Conservation (phyloP, 1,140 invertebrate genomes). For the Leptoteleia sp. region DNA sequence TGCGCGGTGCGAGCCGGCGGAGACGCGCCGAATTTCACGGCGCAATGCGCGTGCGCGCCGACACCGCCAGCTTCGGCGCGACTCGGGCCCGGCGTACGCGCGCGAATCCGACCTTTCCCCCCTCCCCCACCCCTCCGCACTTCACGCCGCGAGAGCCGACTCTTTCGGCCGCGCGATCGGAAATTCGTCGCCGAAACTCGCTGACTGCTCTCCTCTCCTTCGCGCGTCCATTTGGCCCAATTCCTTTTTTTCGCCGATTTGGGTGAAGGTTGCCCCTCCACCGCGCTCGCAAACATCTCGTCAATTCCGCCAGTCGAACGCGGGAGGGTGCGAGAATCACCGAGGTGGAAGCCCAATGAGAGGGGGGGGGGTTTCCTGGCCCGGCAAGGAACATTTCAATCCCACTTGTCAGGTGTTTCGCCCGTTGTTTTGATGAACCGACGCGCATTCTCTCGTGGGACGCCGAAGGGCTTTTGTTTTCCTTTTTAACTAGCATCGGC, state of each 20-base stretch:
- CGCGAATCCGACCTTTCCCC: too few species aligned
- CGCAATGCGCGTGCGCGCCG: too few species aligned
- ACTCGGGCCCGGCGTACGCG: too few species aligned
- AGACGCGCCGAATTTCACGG: constrained; percentile 22
- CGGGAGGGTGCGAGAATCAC: background rate
- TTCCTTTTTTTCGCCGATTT: constrained; percentile 32
- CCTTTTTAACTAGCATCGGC: too few species aligned
- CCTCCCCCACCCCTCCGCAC: too few species aligned
- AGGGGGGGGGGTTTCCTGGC: too few species aligned
- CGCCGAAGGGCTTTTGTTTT: too few species aligned
- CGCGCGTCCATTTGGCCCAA: constrained; percentile 23
- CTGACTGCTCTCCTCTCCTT: too few species aligned
- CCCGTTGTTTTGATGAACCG: constrained; percentile 9
- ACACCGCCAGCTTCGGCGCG: too few species aligned
- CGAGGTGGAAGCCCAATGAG: constrained; percentile 4
- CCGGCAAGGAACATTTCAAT: background rate
- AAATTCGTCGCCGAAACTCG: too few species aligned
- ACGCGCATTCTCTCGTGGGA: background rate
- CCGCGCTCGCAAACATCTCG: constrained; percentile 4
- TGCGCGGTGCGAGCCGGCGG: constrained; percentile 33
- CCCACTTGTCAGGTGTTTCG: constrained; percentile 8
- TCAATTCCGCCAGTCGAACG: background rate
- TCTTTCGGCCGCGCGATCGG: background rate
- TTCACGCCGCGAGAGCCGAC: background rate
- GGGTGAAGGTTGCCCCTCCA: constrained; percentile 22